Evolutionary conservation across 2,113 vertebrate species (phyloP).

Genomic region (Monarcha castaneiventris): DNA sequence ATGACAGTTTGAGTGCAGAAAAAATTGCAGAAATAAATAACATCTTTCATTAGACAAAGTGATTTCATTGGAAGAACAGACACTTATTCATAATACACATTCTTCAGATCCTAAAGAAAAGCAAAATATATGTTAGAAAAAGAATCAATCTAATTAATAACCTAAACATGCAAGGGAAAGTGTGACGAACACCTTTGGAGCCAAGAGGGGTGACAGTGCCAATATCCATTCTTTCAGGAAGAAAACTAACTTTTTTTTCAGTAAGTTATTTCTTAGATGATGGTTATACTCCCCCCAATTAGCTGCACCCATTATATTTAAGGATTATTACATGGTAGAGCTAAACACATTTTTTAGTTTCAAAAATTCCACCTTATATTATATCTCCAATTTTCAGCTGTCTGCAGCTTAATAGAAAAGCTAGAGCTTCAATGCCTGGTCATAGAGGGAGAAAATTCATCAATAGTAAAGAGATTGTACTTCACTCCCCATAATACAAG

Average conservation of each 20-base stretch:
- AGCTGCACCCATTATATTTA: neutral
- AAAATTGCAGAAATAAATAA: neutral
- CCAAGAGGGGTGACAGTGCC: neutral
- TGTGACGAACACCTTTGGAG: neutral
- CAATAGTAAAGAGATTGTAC: neutral
- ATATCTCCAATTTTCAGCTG: neutral
- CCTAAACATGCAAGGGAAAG: neutral
- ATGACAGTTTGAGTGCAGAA: neutral
- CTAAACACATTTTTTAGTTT: neutral
- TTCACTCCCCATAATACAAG: neutral
- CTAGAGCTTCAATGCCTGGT: neutral
- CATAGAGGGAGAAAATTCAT: conserved; percentile 1
- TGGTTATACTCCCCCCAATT: neutral
- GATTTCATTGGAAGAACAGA: neutral
- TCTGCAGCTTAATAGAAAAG: neutral
- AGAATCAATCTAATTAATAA: neutral
- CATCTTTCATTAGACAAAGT: neutral
- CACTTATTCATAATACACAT: neutral
- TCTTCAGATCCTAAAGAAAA: neutral
- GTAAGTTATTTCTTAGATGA: neutral
- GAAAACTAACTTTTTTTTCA: neutral
- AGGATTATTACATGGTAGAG: neutral
- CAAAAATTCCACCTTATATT: neutral
- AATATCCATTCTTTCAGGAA: neutral
- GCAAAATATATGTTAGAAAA: neutral